A percentile compares a stretch with the other conserved stretches of the same genome.
Conservation (phyloP, 1,140 invertebrate species). For the Platyscapa corneri region DNA sequence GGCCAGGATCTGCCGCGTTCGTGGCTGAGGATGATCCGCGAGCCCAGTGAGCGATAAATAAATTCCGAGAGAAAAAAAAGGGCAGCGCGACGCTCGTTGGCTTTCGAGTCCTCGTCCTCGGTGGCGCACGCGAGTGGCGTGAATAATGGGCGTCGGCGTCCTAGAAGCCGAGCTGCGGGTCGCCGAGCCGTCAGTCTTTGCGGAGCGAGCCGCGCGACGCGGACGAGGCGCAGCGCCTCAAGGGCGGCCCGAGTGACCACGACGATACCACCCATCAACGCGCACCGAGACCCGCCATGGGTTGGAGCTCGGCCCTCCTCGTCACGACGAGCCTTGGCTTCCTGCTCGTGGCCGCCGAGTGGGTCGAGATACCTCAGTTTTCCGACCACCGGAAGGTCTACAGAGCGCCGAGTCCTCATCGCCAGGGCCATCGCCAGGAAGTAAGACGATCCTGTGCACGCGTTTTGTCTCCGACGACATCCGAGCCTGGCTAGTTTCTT, state of each 20-base stretch:
- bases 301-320: neutral
- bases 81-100: neutral
- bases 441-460: neutral
- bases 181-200: neutral
- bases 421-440: neutral
- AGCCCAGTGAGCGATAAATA: no score
- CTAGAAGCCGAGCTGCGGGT: neutral
- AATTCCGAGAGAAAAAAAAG: no score
- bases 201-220: neutral
- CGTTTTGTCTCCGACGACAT: no score
- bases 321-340: neutral
- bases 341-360: slow-evolving; percentile 54
- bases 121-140: slow-evolving; percentile 18
- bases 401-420: slow-evolving; percentile 48
- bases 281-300: neutral
- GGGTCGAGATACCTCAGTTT: slow-evolving; percentile 70
- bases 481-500: no score
- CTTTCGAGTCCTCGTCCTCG: neutral
- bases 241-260: neutral
- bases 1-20: no score
- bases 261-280: neutral
- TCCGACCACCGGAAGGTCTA: slow-evolving; percentile 66
- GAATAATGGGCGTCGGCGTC: slow-evolving; percentile 21
- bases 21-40: no score
- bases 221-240: neutral